Base-by-base conservation (phyloP, 2,113 vertebrate genomes). In the Upupa epops region DNA sequence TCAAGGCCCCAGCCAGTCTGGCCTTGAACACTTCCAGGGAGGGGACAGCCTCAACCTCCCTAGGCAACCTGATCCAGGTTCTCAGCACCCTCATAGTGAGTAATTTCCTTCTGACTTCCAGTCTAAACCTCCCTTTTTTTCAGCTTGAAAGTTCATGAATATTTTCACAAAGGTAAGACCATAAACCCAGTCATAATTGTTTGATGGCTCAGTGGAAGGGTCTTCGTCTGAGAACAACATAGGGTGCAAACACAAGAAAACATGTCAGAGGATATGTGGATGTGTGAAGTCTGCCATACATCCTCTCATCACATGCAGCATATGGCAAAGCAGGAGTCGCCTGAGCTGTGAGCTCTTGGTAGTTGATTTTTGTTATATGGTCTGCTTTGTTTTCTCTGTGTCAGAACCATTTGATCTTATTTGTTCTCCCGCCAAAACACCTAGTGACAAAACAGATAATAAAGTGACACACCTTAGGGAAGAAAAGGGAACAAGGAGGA, bases 271-370 rank as follows among this genome's bases (percentile, higher is more conserved):
- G 8, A 1, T 6, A 11, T 26, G 45, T 8, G 26, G 40, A 36
- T 8, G 3, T 15, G 14, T 2, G 0, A 64, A 5, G 3, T 72
- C 60, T 86, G 40, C 51, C 7, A 1, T 48, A 9, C 0, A 0
- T 42, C 51, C 25, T 79, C 37, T 64, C 25, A 65, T n/a, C n/a
- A 28, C 21, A 55, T 14, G 31, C 56, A 61, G 36, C 32, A 20
- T 6, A 17, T 5, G 26, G 37, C 4, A 2, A 76, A n/a, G 22
- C 51, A 82, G 48, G 28, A 12, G 4, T 58, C 31, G 17, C 16
- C 56, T 54, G 31, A 70, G 24, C 17, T 24, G 5, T 49, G 51
- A 79, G 5, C 1, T 69, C 6, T 34, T 54, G 14, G 14, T 32
- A 59, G 28, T 3, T 34, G 31, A 45, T 80, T 84, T 69, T 59